Conservation (phyloP, 2,888 invertebrate species). For the Netelia melanura region DNA sequence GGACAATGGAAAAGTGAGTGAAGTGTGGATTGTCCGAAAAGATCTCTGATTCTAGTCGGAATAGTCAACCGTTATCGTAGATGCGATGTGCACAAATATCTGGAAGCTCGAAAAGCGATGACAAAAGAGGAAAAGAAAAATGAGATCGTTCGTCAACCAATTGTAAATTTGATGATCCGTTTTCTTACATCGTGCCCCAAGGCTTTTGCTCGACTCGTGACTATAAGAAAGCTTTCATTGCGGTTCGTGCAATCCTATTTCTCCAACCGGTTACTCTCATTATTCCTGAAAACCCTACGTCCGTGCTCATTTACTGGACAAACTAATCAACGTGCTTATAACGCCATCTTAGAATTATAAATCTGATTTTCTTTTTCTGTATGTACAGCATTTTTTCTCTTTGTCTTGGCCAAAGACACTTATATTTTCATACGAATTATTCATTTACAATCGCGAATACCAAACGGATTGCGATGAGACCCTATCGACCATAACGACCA, state of each 20-base stretch:
- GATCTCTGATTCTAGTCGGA: constrained; percentile 57
- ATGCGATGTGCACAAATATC: constrained; percentile 19
- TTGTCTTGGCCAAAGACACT: constrained; percentile 38
- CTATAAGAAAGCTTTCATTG: constrained; percentile 31
- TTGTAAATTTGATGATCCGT: background rate
- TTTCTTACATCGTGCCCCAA: background rate
- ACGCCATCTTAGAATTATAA: constrained; percentile 16
- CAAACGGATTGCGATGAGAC: background rate
- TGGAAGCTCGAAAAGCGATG: constrained; percentile 9
- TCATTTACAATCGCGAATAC: constrained; percentile 27
- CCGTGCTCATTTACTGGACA: constrained; percentile 24
- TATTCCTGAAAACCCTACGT: background rate
- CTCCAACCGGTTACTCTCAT: constrained; percentile 1
- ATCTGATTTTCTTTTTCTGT: constrained; percentile 30
- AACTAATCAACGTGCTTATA: constrained; percentile 6
- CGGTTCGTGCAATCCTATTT: background rate
- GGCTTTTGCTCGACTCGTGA: constrained; percentile 32
- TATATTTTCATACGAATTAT: constrained; percentile 61
- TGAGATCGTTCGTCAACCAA: background rate
- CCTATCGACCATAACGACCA: background rate
- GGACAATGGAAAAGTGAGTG: constrained; percentile 10
- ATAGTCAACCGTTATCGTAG: constrained; percentile 26
- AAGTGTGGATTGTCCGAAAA: constrained; percentile 27
- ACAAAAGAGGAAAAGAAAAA: background rate
- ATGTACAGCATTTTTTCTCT: constrained; percentile 59